Evolutionary conservation across 2,888 invertebrate genomes (phyloP).

Genomic region (Lasioglossum vierecki): DNA sequence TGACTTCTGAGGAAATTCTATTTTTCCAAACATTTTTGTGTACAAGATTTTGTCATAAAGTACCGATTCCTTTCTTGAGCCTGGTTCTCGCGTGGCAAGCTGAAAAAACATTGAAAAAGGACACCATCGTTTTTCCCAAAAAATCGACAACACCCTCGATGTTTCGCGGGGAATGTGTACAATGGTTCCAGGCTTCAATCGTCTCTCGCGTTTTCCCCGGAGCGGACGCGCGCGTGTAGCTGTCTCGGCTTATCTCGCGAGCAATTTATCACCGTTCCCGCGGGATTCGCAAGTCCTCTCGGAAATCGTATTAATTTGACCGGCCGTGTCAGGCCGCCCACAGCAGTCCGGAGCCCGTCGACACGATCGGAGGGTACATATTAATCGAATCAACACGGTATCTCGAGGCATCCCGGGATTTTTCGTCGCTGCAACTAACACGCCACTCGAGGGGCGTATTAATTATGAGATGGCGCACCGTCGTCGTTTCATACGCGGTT

Average conservation of each 20-base stretch:
- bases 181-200: conserved; percentile 22
- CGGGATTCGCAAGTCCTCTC: conserved; percentile 48
- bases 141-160: background rate
- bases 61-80: too few relatives aligned
- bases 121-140: background rate
- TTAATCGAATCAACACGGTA: conserved; percentile 50
- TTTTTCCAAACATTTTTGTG: background rate
- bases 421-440: background rate
- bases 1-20: background rate
- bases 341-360: conserved; percentile 50
- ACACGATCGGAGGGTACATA: conserved; percentile 43
- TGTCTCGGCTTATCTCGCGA: conserved; percentile 38
- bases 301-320: conserved; percentile 64
- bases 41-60: too few relatives aligned
- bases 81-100: too few relatives aligned
- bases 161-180: background rate
- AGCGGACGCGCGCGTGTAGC: conserved; percentile 42
- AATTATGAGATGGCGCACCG: conserved; percentile 50
- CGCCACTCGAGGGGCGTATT: conserved; percentile 49
- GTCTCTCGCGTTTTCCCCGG: conserved; percentile 20
- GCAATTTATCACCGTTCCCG: conserved; percentile 59
- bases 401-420: conserved; percentile 31
- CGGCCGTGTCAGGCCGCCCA: conserved; percentile 64
- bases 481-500: background rate
- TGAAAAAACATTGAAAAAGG: background rate